phyloP scores from a whole-genome alignment of 2,797 vertebrate species.

The Darevskia mixta region DNA sequence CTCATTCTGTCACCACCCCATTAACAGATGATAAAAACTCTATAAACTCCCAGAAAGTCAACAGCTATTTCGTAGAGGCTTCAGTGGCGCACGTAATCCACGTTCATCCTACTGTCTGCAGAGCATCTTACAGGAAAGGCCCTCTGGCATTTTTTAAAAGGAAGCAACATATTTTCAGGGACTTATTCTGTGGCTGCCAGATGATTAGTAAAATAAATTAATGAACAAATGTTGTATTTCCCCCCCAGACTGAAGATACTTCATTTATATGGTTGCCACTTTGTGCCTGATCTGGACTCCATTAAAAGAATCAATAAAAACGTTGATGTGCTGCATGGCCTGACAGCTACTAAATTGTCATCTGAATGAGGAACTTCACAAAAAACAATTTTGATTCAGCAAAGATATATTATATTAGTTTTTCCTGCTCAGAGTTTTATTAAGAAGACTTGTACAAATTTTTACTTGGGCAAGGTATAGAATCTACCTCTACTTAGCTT shows the following conservation, averaged over 20 bases:
- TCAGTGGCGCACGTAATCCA: not conserved
- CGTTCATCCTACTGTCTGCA: not conserved
- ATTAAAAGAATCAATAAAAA: conserved; percentile 62
- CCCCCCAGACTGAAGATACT: conserved; percentile 64
- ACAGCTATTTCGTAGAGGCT: not conserved
- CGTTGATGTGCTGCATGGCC: conserved; percentile 62
- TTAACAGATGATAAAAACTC: not conserved
- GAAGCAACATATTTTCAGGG: not conserved
- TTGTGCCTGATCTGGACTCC: conserved; percentile 53
- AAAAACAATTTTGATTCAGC: not conserved
- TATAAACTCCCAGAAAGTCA: not conserved
- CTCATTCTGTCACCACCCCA: not conserved
- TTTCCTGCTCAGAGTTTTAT: conserved; percentile 18
- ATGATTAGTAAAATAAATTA: not conserved
- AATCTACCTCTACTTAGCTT: not conserved
- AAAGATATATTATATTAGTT: not conserved
- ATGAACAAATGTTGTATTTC: conserved; percentile 1
- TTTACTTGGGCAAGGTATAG: not conserved
- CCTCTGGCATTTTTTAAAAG: not conserved
- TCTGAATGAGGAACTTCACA: conserved; percentile 40
- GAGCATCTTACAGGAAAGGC: not conserved
- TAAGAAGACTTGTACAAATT: not conserved
- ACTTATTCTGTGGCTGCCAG: not conserved
- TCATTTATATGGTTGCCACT: conserved; percentile 62
- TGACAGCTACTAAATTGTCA: conserved; percentile 45